Evolutionary conservation across 2,797 vertebrate genomes (phyloP).

Genomic region (Eutrigla gurnardus): DNA sequence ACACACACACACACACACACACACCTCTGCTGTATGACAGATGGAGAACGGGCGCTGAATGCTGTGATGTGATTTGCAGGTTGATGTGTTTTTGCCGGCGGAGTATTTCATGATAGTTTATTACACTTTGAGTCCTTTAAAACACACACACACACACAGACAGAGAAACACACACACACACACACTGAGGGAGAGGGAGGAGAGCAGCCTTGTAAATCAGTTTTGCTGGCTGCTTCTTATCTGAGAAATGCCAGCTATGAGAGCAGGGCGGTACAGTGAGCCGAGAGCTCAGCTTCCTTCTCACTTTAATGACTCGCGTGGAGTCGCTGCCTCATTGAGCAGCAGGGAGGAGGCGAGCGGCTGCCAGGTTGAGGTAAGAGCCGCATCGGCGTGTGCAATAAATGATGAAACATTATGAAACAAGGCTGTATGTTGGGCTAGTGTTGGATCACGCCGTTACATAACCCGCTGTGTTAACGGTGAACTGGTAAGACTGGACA

Average conservation of each 20-base stretch:
- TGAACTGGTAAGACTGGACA: constrained; percentile 10
- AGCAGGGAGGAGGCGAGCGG: constrained; percentile 29
- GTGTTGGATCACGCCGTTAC: background rate
- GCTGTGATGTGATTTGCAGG: constrained; percentile 65
- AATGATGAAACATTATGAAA: constrained; percentile 70
- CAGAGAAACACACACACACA: constrained; percentile 2
- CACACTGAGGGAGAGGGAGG: constrained; percentile 10
- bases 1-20: constrained; percentile 10
- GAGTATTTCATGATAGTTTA: constrained; percentile 64
- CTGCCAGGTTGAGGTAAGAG: constrained; percentile 60
- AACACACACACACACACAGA: constrained; percentile 18
- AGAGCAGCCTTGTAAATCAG: constrained; percentile 65
- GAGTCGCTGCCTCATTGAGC: constrained; percentile 40
- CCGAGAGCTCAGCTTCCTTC: constrained; percentile 11
- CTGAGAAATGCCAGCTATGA: constrained; percentile 62
- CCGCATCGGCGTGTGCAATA: constrained; percentile 38
- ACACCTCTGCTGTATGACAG: constrained; percentile 45
- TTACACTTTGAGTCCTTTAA: constrained; percentile 61
- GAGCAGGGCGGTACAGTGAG: constrained; percentile 32
- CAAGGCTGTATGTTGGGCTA: constrained; percentile 3
- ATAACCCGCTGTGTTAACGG: background rate
- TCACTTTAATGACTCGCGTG: constrained; percentile 36
- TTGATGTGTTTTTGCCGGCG: constrained; percentile 50
- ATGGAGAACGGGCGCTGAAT: constrained; percentile 27
- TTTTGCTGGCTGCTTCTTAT: constrained; percentile 64